Evolutionary conservation across 2,113 vertebrate genomes (phyloP).

Genomic region (Lipophrys pholis): DNA sequence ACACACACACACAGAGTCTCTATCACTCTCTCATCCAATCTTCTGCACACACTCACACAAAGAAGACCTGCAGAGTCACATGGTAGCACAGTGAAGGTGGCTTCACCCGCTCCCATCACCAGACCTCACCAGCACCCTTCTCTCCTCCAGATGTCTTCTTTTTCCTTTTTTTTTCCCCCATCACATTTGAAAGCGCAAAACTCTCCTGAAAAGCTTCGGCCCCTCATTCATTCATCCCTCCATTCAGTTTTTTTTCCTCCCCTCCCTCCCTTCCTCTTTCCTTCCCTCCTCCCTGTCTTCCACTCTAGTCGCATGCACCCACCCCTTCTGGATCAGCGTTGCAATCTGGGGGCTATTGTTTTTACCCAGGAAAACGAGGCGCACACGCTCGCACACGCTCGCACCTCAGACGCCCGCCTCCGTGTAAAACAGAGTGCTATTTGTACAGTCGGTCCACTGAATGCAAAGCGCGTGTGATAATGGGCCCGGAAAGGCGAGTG

Average conservation of each 20-base stretch:
- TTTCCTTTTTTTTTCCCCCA: neutral
- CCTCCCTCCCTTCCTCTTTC: slow-evolving; percentile 12
- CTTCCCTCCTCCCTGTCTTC: slow-evolving; percentile 52
- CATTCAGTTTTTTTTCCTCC: slow-evolving; percentile 68
- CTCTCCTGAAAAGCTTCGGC: slow-evolving; percentile 28
- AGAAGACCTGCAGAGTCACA: slow-evolving; percentile 71
- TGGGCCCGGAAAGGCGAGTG: neutral
- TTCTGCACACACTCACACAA: slow-evolving; percentile 60
- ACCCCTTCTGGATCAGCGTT: slow-evolving; percentile 53
- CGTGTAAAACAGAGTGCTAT: neutral
- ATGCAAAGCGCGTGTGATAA: slow-evolving; percentile 1
- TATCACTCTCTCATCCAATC: neutral
- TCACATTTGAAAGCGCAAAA: slow-evolving; percentile 48
- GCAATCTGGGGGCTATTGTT: slow-evolving; percentile 71
- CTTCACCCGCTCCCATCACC: slow-evolving; percentile 33
- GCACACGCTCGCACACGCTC: slow-evolving; percentile 17
- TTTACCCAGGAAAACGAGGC: slow-evolving; percentile 61
- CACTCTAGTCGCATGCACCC: slow-evolving; percentile 55
- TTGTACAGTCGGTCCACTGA: neutral
- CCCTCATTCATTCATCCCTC: slow-evolving; percentile 75
- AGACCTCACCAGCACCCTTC: neutral
- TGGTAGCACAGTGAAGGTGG: slow-evolving; percentile 4
- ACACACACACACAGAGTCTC: neutral
- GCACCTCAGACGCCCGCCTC: slow-evolving; percentile 28
- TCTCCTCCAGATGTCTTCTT: neutral